A percentile compares a stretch with the other conserved stretches of the same genome.
Conservation (phyloP, 53 echinoderm and acorn worm species). For the Astropecten irregularis region DNA sequence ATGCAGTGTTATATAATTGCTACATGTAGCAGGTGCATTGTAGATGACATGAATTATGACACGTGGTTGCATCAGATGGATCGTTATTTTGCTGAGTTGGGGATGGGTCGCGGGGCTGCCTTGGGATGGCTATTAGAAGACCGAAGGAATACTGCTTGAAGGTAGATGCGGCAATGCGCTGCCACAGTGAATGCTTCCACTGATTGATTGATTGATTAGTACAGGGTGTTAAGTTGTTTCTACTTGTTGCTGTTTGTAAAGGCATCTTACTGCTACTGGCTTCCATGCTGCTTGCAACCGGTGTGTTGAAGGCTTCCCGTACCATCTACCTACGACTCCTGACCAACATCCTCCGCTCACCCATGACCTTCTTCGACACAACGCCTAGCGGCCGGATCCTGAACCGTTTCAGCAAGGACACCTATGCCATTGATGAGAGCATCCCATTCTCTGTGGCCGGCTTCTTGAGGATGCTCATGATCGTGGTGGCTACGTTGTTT, state of each 20-base stretch:
- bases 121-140: no score
- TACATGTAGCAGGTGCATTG: no score
- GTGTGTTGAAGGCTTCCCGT: constrained; percentile 59
- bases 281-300: constrained; percentile 51
- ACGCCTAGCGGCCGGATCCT: constrained; percentile 76
- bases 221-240: not conserved
- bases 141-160: no score
- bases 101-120: no score
- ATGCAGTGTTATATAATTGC: no score
- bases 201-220: no score
- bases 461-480: constrained; percentile 50
- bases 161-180: no score
- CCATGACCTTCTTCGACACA: constrained; percentile 90
- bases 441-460: constrained; percentile 50
- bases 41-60: no score
- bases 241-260: not conserved
- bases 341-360: constrained; percentile 57
- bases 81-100: no score
- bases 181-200: no score
- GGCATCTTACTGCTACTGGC: constrained; percentile 12
- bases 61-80: no score
- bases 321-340: constrained; percentile 64
- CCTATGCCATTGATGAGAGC: constrained; percentile 67
- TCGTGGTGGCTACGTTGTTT: constrained; percentile 37
- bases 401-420: constrained; percentile 90